Conservation (phyloP, 2,113 vertebrate species). For the Amblyornis subalaris region DNA sequence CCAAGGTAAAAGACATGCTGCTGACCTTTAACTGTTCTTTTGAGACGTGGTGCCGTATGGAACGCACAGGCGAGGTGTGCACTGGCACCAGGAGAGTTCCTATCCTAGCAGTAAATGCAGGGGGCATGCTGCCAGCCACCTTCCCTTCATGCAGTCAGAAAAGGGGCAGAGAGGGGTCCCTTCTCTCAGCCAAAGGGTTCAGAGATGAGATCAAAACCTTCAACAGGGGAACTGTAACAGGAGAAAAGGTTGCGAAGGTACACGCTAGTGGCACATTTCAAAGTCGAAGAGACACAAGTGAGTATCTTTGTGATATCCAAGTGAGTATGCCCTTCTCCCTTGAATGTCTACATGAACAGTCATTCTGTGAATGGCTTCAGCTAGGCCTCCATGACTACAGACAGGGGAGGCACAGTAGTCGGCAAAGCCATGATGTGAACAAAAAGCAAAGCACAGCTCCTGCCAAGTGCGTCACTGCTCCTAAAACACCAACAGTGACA, state of each 20-base stretch:
- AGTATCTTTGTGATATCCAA: too few species aligned
- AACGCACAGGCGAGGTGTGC: accelerated
- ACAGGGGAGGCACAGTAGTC: too few species aligned
- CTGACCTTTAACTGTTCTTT: neutral
- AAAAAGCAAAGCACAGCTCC: neutral
- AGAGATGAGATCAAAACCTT: neutral
- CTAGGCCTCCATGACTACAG: accelerated
- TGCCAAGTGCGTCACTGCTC: neutral
- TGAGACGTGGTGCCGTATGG: neutral
- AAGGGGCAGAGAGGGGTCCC: neutral
- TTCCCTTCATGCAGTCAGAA: neutral
- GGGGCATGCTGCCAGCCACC: accelerated
- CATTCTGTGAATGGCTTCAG: neutral
- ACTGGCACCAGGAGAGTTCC: neutral
- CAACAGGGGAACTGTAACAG: neutral
- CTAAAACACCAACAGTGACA: neutral
- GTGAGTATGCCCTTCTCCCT: neutral
- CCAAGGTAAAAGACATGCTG: neutral
- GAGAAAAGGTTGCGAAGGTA: neutral
- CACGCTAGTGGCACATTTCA: neutral
- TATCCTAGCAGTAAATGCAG: neutral
- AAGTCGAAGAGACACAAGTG: neutral
- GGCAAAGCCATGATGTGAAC: accelerated
- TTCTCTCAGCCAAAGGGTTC: neutral
- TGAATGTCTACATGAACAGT: accelerated